Conservation (phyloP, 2,113 vertebrate genomes). For the Emydura subglobosa region DNA sequence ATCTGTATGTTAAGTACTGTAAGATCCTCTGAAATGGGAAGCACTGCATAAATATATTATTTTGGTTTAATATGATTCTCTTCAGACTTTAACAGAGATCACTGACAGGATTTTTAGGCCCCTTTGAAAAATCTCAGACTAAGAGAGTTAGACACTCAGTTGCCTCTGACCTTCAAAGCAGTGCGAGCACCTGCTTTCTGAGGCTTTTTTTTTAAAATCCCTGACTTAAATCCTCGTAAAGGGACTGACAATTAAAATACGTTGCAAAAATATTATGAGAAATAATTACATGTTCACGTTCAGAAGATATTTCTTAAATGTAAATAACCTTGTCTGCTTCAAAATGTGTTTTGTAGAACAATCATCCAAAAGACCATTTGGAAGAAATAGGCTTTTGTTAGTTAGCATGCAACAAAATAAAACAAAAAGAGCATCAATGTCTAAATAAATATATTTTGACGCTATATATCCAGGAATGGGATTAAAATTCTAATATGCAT, state of each 20-base stretch:
- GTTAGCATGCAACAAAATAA: neutral
- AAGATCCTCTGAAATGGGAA: too few relatives aligned
- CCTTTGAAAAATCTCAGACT: neutral
- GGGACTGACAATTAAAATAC: neutral
- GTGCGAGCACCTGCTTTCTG: too few relatives aligned
- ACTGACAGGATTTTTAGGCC: neutral
- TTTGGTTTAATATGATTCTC: neutral
- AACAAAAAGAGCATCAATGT: neutral
- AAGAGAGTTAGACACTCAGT: neutral
- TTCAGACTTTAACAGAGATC: neutral
- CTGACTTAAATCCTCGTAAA: neutral
- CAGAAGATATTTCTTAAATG: neutral
- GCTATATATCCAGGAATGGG: rapidly evolving
- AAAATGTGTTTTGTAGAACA: neutral
- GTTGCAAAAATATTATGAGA: neutral
- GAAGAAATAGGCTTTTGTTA: neutral
- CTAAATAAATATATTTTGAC: neutral
- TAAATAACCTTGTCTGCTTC: neutral
- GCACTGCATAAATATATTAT: too few relatives aligned
- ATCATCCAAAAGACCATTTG: neutral
- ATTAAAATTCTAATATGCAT: rapidly evolving
- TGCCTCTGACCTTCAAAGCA: neutral
- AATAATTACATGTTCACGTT: neutral
- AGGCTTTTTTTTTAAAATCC: too few relatives aligned
- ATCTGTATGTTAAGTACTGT: too few relatives aligned